Evolutionary conservation across 2,113 vertebrate genomes (phyloP).

Genomic region (Polypterus bichir): DNA sequence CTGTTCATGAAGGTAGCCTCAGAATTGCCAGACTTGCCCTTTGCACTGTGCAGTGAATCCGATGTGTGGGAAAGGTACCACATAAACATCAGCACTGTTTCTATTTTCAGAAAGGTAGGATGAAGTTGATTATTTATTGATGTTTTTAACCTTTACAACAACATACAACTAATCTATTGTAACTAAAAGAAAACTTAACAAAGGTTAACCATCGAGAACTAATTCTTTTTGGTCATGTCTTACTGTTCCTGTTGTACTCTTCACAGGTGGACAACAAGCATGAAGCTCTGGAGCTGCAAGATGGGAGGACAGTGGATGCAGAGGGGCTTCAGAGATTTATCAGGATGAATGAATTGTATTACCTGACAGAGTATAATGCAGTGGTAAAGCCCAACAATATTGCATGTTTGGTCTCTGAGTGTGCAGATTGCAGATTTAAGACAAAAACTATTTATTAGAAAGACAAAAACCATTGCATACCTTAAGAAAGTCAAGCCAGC

Average conservation of each 20-base stretch:
- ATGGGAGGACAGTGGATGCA: slow-evolving; percentile 39
- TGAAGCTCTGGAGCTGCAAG: slow-evolving; percentile 45
- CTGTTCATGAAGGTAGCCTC: slow-evolving; percentile 40
- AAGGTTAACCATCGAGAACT: too few relatives aligned
- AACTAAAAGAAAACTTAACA: background rate
- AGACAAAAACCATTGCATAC: too few relatives aligned
- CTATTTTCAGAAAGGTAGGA: slow-evolving; percentile 72
- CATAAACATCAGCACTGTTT: slow-evolving; percentile 45
- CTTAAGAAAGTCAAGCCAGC: too few relatives aligned
- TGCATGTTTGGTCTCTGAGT: too few relatives aligned
- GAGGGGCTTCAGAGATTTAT: slow-evolving; percentile 62
- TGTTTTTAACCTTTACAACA: background rate
- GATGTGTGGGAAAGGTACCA: slow-evolving; percentile 57
- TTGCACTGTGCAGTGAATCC: slow-evolving; percentile 52
- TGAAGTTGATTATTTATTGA: background rate
- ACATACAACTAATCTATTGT: background rate
- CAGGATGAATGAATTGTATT: slow-evolving; percentile 54
- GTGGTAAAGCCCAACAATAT: slow-evolving; percentile 45
- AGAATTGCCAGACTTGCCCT: slow-evolving; percentile 45
- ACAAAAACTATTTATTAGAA: too few relatives aligned
- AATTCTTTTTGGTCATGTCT: background rate
- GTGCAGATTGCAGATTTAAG: too few relatives aligned
- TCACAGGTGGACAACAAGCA: slow-evolving; percentile 65
- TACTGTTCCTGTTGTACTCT: background rate
- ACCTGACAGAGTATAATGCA: slow-evolving; percentile 78